Conservation (phyloP, 2,113 vertebrate genomes). For the Chrysemys picta region DNA sequence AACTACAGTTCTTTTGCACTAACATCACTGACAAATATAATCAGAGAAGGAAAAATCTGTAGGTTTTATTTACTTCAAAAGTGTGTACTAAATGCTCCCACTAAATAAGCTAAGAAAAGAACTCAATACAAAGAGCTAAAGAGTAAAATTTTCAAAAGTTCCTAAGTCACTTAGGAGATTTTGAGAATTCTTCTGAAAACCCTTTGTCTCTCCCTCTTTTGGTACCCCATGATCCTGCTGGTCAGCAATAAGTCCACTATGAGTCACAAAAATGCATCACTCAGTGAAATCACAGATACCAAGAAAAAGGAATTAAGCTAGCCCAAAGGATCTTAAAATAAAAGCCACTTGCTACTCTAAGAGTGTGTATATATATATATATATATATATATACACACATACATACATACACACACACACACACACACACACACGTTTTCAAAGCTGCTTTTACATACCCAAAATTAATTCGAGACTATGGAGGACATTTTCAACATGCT, state of each 20-base stretch:
- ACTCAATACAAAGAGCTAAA: neutral
- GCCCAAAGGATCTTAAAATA: neutral
- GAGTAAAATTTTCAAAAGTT: neutral
- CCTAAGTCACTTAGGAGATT: neutral
- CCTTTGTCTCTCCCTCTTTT: neutral
- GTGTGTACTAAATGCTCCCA: fast-evolving
- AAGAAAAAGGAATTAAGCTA: conserved; percentile 2
- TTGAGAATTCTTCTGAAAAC: neutral
- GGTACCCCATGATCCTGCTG: neutral
- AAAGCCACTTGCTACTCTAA: neutral
- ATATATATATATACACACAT: too few species aligned
- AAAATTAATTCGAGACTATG: conserved; percentile 13
- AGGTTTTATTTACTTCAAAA: neutral
- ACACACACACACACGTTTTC: neutral
- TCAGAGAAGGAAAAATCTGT: neutral
- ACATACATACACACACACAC: too few species aligned
- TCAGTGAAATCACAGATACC: neutral
- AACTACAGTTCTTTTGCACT: neutral
- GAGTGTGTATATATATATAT: neutral
- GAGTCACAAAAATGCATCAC: neutral
- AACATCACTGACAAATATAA: neutral
- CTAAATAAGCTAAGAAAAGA: neutral
- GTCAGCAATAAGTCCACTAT: neutral
- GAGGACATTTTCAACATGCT: conserved; percentile 1
- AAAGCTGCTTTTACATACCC: neutral